Evolutionary conservation across 2,797 vertebrate genomes (phyloP).

Genomic region (Rhinogobio ventralis): DNA sequence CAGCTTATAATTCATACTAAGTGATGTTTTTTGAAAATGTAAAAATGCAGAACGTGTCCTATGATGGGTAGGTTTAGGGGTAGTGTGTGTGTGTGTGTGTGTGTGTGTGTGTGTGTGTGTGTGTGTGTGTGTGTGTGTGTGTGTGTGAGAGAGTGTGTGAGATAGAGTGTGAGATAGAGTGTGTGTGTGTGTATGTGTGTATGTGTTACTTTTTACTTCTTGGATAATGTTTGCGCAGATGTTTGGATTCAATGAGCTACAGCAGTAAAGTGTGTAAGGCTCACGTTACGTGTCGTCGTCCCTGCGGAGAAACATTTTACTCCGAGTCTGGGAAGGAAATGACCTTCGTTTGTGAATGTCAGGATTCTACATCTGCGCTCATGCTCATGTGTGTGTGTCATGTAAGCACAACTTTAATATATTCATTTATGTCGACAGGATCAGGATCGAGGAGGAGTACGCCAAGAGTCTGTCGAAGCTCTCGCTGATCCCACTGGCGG

Average conservation of each 20-base stretch:
- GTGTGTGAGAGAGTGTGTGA: too few species aligned
- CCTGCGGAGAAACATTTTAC: conserved; percentile 22
- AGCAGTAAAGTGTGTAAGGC: too few species aligned
- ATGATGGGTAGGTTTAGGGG: too few species aligned
- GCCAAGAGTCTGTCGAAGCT: conserved; percentile 96
- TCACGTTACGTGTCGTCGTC: conserved; percentile 44
- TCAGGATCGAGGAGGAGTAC: conserved; percentile 99
- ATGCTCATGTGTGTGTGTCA: neutral
- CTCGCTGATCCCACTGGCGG: conserved; percentile 92
- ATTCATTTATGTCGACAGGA: conserved; percentile 75
- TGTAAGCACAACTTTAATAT: neutral
- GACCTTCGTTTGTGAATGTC: conserved; percentile 50
- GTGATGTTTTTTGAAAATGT: too few species aligned
- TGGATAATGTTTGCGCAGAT: conserved; percentile 1
- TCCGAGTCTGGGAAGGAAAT: conserved; percentile 48
- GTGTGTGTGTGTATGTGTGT: too few species aligned
- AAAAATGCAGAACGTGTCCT: too few species aligned
- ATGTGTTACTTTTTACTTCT: too few species aligned
- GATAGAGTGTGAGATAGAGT: too few species aligned
- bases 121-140: too few species aligned
- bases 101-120: too few species aligned
- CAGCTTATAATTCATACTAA: too few species aligned
- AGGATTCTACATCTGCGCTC: conserved; percentile 42
- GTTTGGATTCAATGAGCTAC: conserved; percentile 3
- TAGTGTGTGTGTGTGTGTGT: too few species aligned